Percentiles rank a stretch among this genome's conserved stretches.
phyloP scores from a whole-genome alignment of 2,113 vertebrate genomes.

The Anser brachyrhynchus region DNA sequence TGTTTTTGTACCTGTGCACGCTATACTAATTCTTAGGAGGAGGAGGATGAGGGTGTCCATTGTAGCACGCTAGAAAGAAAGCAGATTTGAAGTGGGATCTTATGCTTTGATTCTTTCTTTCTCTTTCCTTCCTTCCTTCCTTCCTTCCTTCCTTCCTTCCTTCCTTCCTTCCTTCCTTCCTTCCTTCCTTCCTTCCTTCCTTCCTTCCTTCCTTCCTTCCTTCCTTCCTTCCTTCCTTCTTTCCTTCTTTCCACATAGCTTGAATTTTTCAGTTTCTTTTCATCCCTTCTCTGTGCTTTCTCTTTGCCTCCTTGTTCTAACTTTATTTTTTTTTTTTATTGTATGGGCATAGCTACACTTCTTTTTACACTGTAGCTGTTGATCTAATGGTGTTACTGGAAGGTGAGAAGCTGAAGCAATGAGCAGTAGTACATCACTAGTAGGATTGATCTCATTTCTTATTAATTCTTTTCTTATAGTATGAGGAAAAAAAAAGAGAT shows the following conservation, averaged over 20 bases:
- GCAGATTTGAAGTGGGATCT: background rate
- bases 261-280: background rate
- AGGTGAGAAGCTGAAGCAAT: conserved; percentile 52
- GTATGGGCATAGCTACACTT: background rate
- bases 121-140: background rate
- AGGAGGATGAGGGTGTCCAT: background rate
- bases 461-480: background rate
- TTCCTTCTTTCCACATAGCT: background rate
- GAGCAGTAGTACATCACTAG: background rate
- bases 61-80: background rate
- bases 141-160: too few relatives aligned
- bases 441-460: conserved; percentile 40
- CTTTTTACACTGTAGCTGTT: conserved; percentile 32
- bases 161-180: too few relatives aligned
- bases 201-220: background rate
- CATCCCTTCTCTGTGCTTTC: background rate
- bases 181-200: too few relatives aligned
- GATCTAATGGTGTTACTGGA: conserved; percentile 1
- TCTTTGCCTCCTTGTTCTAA: background rate
- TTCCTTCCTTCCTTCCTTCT: background rate
- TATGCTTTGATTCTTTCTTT: background rate
- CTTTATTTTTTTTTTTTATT: background rate
- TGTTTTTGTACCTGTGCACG: background rate
- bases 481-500: background rate
- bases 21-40: background rate